Percentiles rank a stretch among this genome's conserved stretches.
phyloP scores from a whole-genome alignment of 2,113 vertebrate species.

The Misgurnus anguillicaudatus region DNA sequence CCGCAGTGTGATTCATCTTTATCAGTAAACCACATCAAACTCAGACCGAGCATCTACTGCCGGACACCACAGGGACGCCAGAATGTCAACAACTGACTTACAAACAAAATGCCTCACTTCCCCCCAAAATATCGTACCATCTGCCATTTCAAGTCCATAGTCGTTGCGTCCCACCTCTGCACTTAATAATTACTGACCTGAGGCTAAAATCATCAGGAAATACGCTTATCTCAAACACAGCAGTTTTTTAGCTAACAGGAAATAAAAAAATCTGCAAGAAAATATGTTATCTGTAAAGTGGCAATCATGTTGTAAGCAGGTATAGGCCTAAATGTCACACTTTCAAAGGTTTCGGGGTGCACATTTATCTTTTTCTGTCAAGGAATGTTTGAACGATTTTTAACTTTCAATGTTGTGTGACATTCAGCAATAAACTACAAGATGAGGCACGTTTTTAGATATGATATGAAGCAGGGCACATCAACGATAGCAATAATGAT shows the following conservation, averaged over 20 bases:
- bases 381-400: neutral
- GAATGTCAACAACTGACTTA: conserved; percentile 49
- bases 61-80: conserved; percentile 35
- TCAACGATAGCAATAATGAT: neutral
- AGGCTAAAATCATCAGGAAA: conserved; percentile 34
- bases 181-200: conserved; percentile 42
- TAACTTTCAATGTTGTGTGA: neutral
- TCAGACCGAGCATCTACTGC: conserved; percentile 22
- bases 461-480: no score
- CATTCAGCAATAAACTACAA: neutral
- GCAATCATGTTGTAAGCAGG: conserved; percentile 36
- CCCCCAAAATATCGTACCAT: conserved; percentile 40
- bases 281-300: conserved; percentile 32
- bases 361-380: conserved; percentile 11
- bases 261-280: conserved; percentile 27
- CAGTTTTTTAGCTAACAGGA: no score
- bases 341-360: conserved; percentile 7
- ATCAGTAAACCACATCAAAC: conserved; percentile 46
- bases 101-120: conserved; percentile 40
- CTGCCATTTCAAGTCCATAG: conserved; percentile 31
- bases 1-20: conserved; percentile 43
- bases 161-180: conserved; percentile 34
- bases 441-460: no score
- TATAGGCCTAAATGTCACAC: conserved; percentile 48
- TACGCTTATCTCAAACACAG: conserved; percentile 47